Evolutionary conservation across 2,113 vertebrate genomes (phyloP), one percentile per base, ranked within the genome.

Genomic region (Apeltes quadracus): DNA sequence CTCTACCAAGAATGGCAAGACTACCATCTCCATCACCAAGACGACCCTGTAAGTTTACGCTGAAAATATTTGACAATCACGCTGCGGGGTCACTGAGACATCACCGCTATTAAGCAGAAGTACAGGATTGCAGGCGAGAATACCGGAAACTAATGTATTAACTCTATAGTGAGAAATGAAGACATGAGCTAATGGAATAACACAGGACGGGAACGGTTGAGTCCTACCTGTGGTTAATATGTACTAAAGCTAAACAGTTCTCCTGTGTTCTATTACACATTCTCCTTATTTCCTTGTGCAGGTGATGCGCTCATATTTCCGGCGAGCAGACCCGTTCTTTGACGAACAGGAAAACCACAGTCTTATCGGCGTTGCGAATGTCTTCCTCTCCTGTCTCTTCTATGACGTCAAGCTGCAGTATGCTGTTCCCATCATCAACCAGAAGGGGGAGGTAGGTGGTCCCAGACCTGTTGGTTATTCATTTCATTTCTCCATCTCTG

Each of bases 1-100:
- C 95, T 99, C 29, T 99, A 98, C 77, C 98, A 98, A 90, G 97
- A 99, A 71, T 99, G 97, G 96, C 97, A 96, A 71, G 96, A 96
- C 53, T 96, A 93, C 41, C 94, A 96, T 15, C 94, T 95, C 39
- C 95, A 93, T 36, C 93, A 98, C 48, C 94, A 97, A 16, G 96
- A 98, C 72, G 94, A 93, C 57, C 94, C 93, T 9, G 98, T 98
- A 81, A 90, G 96, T 83, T 8, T 9, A 11, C 48, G 9, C 23
- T 0, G 23, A 15, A 54, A 2, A 38, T 18, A 7, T 11, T 9
- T 57, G 10, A 23, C 41, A 72, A 12, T 12, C 23, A 51, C 7
- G 29, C 54, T 51, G 55, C 13, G 29, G 3, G 3, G 62, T 50
- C 41, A 65, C 25, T 1, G 22, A 27, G 44, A 61, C 32, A 61